A percentile compares a stretch with the other conserved stretches of the same genome.
Conservation (phyloP, 2,888 invertebrate genomes). For the Argyra leucocephala region DNA sequence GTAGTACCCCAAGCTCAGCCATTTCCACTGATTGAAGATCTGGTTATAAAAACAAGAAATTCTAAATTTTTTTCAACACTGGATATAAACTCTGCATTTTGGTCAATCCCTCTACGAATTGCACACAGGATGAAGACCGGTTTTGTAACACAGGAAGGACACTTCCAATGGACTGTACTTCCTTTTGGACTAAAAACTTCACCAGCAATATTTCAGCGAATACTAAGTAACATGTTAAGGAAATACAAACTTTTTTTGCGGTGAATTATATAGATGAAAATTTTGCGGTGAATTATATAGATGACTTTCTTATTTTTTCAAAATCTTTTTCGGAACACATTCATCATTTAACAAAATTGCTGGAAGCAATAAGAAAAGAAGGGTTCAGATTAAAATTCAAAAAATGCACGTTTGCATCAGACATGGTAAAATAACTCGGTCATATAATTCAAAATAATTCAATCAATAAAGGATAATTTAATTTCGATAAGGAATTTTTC, state of each 20-base stretch:
- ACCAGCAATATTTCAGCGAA: constrained; percentile 24
- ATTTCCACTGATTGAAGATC: constrained; percentile 8
- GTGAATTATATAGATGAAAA: constrained; percentile 25
- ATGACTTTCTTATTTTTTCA: constrained; percentile 24
- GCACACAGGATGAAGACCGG: constrained; percentile 23
- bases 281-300: constrained; percentile 24
- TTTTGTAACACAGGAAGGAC: constrained; percentile 25
- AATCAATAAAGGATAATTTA: no score
- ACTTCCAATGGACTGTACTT: constrained; percentile 25
- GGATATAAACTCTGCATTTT: constrained; percentile 24
- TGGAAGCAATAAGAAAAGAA: constrained; percentile 23
- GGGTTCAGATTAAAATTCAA: constrained; percentile 23
- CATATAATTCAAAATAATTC: no score
- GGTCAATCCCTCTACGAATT: constrained; percentile 21
- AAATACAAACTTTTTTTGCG: constrained; percentile 23
- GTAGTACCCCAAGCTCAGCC: constrained; percentile 15
- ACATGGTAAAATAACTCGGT: no score
- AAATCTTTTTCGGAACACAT: constrained; percentile 15
- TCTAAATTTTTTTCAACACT: constrained; percentile 18
- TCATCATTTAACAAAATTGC: constrained; percentile 17
- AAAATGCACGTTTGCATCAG: constrained; percentile 20
- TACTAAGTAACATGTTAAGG: constrained; percentile 23
- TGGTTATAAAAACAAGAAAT: constrained; percentile 12
- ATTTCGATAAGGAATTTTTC: no score
- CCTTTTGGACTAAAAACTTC: constrained; percentile 24